Evolutionary conservation across 1,140 invertebrate genomes (phyloP).

Genomic region (Arctopsyche grandis): DNA sequence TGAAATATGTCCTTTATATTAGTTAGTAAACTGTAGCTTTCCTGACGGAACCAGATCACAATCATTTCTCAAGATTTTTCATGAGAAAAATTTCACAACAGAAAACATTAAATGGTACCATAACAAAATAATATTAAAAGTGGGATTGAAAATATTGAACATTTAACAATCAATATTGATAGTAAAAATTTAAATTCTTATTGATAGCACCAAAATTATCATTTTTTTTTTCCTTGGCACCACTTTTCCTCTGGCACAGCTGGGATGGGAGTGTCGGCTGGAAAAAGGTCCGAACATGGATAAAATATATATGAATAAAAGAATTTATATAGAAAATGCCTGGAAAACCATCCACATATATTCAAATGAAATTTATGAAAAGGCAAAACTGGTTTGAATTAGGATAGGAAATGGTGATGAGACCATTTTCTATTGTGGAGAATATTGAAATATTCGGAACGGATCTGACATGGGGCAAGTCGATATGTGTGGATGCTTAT

Average conservation of each 20-base stretch:
- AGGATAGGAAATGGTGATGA: conserved; percentile 23
- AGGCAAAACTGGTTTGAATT: conserved; percentile 22
- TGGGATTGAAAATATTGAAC: not conserved
- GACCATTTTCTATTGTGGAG: conserved; percentile 38
- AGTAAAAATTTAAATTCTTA: not conserved
- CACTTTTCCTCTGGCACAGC: conserved; percentile 65
- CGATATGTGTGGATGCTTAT: conserved; percentile 49
- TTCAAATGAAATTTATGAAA: not conserved
- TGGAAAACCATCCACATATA: conserved; percentile 46
- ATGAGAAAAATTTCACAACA: too few species aligned
- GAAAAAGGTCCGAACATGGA: conserved; percentile 56
- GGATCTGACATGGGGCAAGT: conserved; percentile 28
- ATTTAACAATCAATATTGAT: too few species aligned
- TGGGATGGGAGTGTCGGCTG: conserved; percentile 66
- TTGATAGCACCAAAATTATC: conserved; percentile 10
- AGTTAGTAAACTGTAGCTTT: conserved; percentile 20
- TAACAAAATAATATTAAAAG: not conserved
- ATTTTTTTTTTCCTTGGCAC: conserved; percentile 39
- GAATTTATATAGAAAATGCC: conserved; percentile 1
- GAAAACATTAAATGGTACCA: not conserved
- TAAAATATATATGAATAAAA: conserved; percentile 34
- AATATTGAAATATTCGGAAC: conserved; percentile 32
- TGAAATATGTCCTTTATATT: conserved; percentile 62
- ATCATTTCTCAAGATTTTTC: too few species aligned
- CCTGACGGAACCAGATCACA: not conserved